phyloP scores from a whole-genome alignment of 2,888 invertebrate species.

The Leptothorax acervorum region DNA sequence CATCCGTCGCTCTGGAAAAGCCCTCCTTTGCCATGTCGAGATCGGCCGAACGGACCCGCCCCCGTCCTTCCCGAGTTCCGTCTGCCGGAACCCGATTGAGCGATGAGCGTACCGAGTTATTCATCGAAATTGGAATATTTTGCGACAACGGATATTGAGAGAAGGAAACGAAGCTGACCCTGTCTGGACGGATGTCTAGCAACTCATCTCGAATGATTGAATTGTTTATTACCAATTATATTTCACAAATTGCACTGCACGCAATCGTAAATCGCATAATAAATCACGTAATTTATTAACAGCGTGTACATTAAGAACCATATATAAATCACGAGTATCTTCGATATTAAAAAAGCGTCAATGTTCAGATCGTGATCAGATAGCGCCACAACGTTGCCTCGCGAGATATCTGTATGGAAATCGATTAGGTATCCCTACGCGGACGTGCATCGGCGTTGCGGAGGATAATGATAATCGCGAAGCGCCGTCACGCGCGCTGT shows the following conservation, averaged over 20 bases:
- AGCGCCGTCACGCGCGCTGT: conserved; percentile 49
- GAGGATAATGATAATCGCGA: conserved; percentile 51
- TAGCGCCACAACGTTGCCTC: neutral
- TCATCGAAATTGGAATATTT: conserved; percentile 77
- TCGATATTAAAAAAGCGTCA: neutral
- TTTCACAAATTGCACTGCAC: neutral
- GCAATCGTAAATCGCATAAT: neutral
- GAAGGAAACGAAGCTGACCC: conserved; percentile 56
- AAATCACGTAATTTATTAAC: neutral
- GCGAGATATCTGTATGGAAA: neutral
- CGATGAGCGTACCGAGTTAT: conserved; percentile 71
- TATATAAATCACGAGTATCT: neutral
- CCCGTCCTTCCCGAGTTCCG: conserved; percentile 9
- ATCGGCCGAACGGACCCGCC: conserved; percentile 5
- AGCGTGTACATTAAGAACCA: neutral
- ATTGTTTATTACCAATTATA: neutral
- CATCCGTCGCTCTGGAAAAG: conserved; percentile 48
- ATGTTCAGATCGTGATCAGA: neutral
- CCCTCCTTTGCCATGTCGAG: neutral
- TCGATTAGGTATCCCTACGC: conserved; percentile 27
- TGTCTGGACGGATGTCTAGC: conserved; percentile 18
- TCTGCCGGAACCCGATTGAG: conserved; percentile 64
- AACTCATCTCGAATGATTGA: neutral
- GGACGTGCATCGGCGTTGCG: neutral
- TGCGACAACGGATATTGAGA: conserved; percentile 73